Base-by-base conservation (phyloP, 2,888 invertebrate species). In the Parnassius smintheus region DNA sequence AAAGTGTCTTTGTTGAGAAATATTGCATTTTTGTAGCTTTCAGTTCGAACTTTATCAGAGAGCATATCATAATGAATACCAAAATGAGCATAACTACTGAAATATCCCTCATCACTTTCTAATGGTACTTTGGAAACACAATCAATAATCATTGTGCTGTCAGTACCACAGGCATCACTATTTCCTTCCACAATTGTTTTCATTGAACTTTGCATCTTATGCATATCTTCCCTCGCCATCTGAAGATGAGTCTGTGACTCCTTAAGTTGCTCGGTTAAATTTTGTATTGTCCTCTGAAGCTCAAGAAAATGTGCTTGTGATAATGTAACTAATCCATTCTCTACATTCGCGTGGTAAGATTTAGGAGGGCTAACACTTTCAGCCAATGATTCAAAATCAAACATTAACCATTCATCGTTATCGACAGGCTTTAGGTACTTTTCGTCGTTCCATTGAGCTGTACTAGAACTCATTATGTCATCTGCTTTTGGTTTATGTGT, bases 51-150 rank as follows among this genome's bases (percentile, higher is more conserved):
- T 82, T 93, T 94, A 80, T 98, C 98, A 93, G 96, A 95, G 48
- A 99, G 92, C 99, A 99, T 99, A 77, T 98, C 97, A 78, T 97
- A 95, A 86, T 99, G 99, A 75, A 98, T 98, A 25, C 95, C 95
- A 86, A 96, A 97, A 86, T 98, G 98, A 58, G 97, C 95, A 77
- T 98, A 98, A 2, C 96, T 96, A 75, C 93, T 95, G 70, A 96
- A 96, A 82, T 96, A 96, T 55, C 94, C 94, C 72, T 94, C 95
- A 79, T 98, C 98, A 72, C 94, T 93, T 72, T 93, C 93, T 56
- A 93, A 76, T 56, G 93, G 92, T 54, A 94, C 86, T 72, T 92
- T 86, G 9, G 84, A 83, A 1, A 87, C 87, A 75, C 88, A 85
- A 67, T 90, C 87, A 0, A 82, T 76, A 25, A 80, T 72, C 18